These are phyloP conservation scores for Diacarnus erythraeanus DNA, from an alignment of 37 sponge, comb jelly and placozoan genomes.

Conservation along the genomic window DNA sequence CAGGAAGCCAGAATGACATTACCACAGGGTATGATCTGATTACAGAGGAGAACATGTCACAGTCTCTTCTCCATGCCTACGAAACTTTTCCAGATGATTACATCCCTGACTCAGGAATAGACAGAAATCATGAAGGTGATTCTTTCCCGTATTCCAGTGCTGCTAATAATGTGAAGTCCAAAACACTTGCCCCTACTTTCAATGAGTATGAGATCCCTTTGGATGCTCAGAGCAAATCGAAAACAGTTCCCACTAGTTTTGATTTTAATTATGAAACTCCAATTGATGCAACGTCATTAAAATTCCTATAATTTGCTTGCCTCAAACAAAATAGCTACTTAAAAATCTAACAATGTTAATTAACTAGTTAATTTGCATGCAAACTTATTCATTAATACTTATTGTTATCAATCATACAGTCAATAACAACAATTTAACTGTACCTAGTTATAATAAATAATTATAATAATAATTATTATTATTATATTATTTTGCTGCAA, in stretches of 20 bases:
- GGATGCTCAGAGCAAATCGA: slow-evolving; percentile 16
- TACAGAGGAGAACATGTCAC: neutral
- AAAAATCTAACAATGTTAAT: too few relatives aligned
- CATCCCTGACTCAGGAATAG: too few relatives aligned
- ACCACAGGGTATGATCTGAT: neutral
- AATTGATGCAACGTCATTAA: neutral
- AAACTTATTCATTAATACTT: too few relatives aligned
- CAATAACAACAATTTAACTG: too few relatives aligned
- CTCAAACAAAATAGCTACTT: too few relatives aligned
- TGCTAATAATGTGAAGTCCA: neutral
- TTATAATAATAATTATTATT: too few relatives aligned
- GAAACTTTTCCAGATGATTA: neutral
- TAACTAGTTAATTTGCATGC: too few relatives aligned
- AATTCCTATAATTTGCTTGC: too few relatives aligned
- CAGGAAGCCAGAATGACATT: neutral
- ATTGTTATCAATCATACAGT: too few relatives aligned
- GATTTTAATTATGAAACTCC: slow-evolving; percentile 13
- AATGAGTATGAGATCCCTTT: slow-evolving; percentile 7
- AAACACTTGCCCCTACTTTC: neutral
- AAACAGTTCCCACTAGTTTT: neutral
- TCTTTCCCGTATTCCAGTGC: neutral
- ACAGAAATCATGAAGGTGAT: too few relatives aligned
- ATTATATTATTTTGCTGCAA: too few relatives aligned
- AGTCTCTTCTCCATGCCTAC: neutral
- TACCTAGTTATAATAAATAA: too few relatives aligned